Base-by-base conservation (phyloP, 2,888 invertebrate genomes). In the Ferrisia virgata region DNA sequence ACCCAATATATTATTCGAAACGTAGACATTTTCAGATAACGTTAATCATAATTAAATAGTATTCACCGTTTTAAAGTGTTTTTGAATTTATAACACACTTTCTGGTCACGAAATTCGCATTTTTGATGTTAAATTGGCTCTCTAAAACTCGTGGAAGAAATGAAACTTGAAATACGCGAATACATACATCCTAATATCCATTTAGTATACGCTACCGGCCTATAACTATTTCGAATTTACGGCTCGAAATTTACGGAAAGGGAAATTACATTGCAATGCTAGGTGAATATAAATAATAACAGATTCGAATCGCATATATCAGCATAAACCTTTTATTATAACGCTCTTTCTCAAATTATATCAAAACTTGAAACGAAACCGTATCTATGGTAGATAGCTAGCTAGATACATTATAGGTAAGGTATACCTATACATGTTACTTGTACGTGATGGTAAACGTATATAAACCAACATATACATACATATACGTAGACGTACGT, bases 1-100 rank as follows among this genome's bases (percentile, higher is more conserved):
- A 36, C 33, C 36, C 72, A 36, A 76, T 76, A 76, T 76, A 36
- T 76, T 76, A 76, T 76, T 28, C 72, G 36, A 33, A 76, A 1
- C 36, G 33, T 36, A 33, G 72, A 33, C 36, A 36, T 76, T 76
- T 76, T 36, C 33, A 9, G 72, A 76, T 36, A 36, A 36, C 36
- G 72, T 76, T 76, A 76, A 76, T 76, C 72, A 76, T 76, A 76
- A 76, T 76, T 76, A 76, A 76, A 76, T 76, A 76, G 72, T 76
- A 76, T 76, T 76, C 72, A 76, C 11, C 36, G 72, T 76, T 76
- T 76, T 69, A 69, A 69, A 36, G 36, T 76, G 72, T 76, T 76
- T 36, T 18, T 9, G 72, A 76, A 76, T 76, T 76, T 76, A 76
- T 76, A 36, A 36, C 33, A 18, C 36, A 36, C 31, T 28, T 33